These are phyloP conservation scores for Cariama cristata DNA, from an alignment of 2,113 vertebrate species.

Conservation along the genomic window DNA sequence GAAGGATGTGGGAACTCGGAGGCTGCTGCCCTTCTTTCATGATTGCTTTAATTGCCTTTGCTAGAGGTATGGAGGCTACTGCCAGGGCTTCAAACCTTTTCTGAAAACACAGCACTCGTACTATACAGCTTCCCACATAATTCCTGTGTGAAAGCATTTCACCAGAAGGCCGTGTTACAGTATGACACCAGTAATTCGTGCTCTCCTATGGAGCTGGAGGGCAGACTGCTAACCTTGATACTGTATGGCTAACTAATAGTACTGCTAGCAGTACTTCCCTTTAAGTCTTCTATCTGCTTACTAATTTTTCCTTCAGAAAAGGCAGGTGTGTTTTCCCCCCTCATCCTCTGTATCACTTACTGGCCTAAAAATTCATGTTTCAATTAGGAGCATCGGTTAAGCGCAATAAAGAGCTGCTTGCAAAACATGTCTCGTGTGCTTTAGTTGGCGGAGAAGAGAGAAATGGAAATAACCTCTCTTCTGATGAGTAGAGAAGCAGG, in stretches of 20 bases:
- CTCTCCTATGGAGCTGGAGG: not conserved
- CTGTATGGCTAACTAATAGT: not conserved
- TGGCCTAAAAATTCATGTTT: slow-evolving; percentile 54
- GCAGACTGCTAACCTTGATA: not conserved
- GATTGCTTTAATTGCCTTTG: not conserved
- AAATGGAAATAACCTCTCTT: slow-evolving; percentile 11
- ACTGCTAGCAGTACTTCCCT: not conserved
- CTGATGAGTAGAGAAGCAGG: slow-evolving; percentile 10
- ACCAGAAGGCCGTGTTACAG: not conserved
- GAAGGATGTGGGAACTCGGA: not conserved
- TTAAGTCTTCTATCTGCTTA: not conserved
- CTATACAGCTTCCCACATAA: not conserved
- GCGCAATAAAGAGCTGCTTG: slow-evolving; percentile 30
- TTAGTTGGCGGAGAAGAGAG: not conserved
- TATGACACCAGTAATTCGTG: not conserved
- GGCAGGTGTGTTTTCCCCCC: slow-evolving; percentile 41
- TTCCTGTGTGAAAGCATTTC: not conserved
- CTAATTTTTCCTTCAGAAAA: slow-evolving; percentile 31
- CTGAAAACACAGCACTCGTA: not conserved
- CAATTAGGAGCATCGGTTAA: slow-evolving; percentile 35
- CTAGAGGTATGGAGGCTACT: not conserved
- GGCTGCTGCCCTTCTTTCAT: not conserved
- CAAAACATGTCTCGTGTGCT: not conserved
- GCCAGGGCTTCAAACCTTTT: not conserved
- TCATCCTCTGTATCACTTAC: slow-evolving; percentile 23